Evolutionary conservation across 2,888 invertebrate genomes (phyloP).

Genomic region (Scelioninae gen. 1): DNA sequence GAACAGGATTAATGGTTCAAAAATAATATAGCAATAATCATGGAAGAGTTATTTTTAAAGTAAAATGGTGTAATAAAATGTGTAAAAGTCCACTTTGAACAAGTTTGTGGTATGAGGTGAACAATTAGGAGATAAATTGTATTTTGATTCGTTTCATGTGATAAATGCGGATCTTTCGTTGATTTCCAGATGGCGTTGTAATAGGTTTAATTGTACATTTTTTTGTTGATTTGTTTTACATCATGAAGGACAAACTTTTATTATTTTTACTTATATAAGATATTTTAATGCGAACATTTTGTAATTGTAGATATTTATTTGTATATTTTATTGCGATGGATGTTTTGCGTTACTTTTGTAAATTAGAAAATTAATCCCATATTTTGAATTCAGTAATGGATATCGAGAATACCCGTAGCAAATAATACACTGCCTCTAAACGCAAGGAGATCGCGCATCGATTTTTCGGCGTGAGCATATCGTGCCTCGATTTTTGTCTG

Average conservation of each 20-base stretch:
- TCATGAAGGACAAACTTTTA: not conserved
- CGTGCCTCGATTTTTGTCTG: constrained; percentile 9
- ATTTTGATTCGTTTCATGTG: not conserved
- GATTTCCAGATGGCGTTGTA: not conserved
- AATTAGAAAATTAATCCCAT: not conserved
- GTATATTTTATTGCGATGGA: constrained; percentile 1
- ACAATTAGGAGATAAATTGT: not conserved
- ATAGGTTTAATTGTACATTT: not conserved
- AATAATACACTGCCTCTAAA: constrained; percentile 20
- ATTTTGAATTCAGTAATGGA: not conserved
- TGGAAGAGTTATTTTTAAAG: too few species aligned
- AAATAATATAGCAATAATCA: too few species aligned
- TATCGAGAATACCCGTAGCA: not conserved
- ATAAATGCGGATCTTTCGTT: not conserved
- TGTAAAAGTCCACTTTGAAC: constrained; percentile 1
- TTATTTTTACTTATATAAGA: not conserved
- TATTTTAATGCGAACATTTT: not conserved
- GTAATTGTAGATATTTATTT: constrained; percentile 5
- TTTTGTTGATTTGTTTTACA: constrained; percentile 5
- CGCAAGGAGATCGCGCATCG: constrained; percentile 1
- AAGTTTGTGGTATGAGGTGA: not conserved
- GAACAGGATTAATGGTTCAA: too few species aligned
- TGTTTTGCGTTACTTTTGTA: not conserved
- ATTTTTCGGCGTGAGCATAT: not conserved
- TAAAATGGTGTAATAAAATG: not conserved